phyloP scores from a whole-genome alignment of 2,797 vertebrate genomes.

The Myioborus miniatus region DNA sequence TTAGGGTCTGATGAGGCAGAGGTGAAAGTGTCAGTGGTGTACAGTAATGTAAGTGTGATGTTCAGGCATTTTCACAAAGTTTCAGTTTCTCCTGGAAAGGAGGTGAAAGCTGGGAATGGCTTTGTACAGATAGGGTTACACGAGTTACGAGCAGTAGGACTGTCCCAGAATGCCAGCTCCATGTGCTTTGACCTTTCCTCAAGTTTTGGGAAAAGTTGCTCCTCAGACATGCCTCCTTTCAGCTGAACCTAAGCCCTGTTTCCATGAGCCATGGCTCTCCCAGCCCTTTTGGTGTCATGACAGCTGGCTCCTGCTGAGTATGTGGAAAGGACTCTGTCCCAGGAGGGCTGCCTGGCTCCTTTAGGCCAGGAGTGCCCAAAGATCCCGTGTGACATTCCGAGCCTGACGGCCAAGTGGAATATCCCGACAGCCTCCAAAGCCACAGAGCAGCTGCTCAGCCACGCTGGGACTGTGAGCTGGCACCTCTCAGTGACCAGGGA shows the following conservation, averaged over 20 bases:
- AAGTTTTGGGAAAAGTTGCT: not conserved
- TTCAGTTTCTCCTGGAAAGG: conserved; percentile 16
- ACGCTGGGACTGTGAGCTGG: not conserved
- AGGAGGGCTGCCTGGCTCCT: not conserved
- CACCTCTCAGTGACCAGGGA: not conserved
- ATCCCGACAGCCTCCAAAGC: not conserved
- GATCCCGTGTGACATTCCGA: conserved; percentile 19
- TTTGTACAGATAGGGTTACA: not conserved
- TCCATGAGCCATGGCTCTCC: not conserved
- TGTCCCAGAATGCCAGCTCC: not conserved
- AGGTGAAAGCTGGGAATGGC: not conserved
- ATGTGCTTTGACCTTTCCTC: not conserved
- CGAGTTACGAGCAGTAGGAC: not conserved
- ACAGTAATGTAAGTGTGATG: not conserved
- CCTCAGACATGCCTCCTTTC: not conserved
- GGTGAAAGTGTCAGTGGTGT: not conserved
- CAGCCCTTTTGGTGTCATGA: not conserved
- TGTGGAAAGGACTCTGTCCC: not conserved
- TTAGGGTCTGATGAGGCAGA: conserved; percentile 22
- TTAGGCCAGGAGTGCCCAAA: not conserved
- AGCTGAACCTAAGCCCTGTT: not conserved
- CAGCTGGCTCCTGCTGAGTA: not conserved
- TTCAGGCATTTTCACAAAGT: not conserved
- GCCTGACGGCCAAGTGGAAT: not conserved
- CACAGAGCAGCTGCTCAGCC: conserved; percentile 42